These are phyloP conservation scores for Pachydiplax longipennis DNA, from an alignment of 2,888 invertebrate species.

Conservation along the genomic window DNA sequence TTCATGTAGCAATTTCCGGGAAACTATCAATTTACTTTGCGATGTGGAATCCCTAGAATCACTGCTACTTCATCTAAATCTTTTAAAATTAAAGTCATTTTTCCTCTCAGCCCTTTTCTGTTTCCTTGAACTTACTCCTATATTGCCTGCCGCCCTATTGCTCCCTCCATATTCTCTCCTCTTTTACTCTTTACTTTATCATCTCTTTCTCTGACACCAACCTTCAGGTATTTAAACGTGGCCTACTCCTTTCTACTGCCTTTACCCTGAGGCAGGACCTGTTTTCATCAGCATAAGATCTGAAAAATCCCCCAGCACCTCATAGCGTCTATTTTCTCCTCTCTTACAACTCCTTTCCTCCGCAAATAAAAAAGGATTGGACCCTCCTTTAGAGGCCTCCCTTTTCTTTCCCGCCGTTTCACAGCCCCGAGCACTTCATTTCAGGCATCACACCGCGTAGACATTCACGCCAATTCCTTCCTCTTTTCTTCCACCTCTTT, in stretches of 20 bases:
- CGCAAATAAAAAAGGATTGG: background rate
- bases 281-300: background rate
- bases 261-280: background rate
- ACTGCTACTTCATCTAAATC: too few relatives aligned
- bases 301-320: background rate
- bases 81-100: too few relatives aligned
- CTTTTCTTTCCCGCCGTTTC: background rate
- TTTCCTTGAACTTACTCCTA: too few relatives aligned
- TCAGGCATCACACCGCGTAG: background rate
- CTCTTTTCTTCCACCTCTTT: background rate
- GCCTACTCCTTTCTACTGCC: background rate
- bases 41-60: too few relatives aligned
- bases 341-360: background rate
- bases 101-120: too few relatives aligned
- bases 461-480: background rate
- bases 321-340: background rate
- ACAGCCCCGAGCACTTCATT: background rate
- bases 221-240: background rate
- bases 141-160: too few relatives aligned
- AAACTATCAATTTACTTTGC: too few relatives aligned
- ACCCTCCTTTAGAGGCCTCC: background rate
- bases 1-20: too few relatives aligned
- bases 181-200: background rate
- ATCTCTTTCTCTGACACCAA: background rate
- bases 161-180: background rate